Conservation (phyloP, 2,888 invertebrate species). For the Lypha dubia region DNA sequence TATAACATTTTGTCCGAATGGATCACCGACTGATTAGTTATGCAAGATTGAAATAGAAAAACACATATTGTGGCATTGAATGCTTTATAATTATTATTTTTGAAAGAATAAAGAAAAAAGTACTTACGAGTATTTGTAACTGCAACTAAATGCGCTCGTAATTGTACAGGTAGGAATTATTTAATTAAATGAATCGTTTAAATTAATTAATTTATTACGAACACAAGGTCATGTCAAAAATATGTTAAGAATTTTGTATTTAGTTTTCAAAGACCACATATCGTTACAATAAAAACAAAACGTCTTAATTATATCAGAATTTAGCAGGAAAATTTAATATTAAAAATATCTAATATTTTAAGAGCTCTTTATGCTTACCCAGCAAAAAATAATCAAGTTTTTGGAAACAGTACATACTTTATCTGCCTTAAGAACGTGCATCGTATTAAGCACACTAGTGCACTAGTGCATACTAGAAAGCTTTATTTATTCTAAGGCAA, state of each 20-base stretch:
- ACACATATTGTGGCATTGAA: slow-evolving; percentile 35
- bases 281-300: background rate
- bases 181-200: slow-evolving; percentile 19
- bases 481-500: too few relatives aligned
- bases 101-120: slow-evolving; percentile 2
- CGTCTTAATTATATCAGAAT: too few relatives aligned
- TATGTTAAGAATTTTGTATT: background rate
- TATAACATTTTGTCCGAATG: slow-evolving; percentile 49
- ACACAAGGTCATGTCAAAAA: background rate
- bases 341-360: too few relatives aligned
- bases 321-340: too few relatives aligned
- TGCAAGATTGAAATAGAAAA: slow-evolving; percentile 28
- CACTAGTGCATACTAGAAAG: too few relatives aligned
- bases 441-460: too few relatives aligned
- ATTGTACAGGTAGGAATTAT: background rate
- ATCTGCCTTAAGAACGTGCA: too few relatives aligned
- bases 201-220: background rate
- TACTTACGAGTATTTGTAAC: background rate
- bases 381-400: too few relatives aligned
- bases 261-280: background rate
- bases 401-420: too few relatives aligned
- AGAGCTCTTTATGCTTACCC: too few relatives aligned
- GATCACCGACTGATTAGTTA: slow-evolving; percentile 26
- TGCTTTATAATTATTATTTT: slow-evolving; percentile 48
- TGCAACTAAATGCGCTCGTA: slow-evolving; percentile 3